Percentiles rank a stretch among this genome's conserved stretches.
These are phyloP conservation scores for Acrossocheilus wenchowensis DNA, from an alignment of 2,797 vertebrate genomes.

Conservation along the genomic window DNA sequence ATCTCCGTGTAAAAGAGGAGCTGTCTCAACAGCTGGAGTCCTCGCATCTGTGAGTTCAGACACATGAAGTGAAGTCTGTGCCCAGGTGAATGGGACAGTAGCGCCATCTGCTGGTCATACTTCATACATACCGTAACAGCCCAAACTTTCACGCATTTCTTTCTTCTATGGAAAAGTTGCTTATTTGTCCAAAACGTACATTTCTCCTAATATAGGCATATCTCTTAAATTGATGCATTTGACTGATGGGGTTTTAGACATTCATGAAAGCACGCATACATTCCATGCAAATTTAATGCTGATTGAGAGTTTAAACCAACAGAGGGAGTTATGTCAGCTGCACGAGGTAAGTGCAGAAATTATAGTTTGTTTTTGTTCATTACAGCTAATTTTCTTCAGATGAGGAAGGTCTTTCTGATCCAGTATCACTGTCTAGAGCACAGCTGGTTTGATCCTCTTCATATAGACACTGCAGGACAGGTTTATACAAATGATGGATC, in stretches of 20 bases:
- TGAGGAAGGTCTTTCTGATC: slow-evolving; percentile 68
- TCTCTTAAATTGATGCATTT: neutral
- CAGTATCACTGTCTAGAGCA: slow-evolving; percentile 55
- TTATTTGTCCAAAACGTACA: neutral
- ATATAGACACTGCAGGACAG: slow-evolving; percentile 60
- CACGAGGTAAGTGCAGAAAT: slow-evolving; percentile 22
- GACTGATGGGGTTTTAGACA: slow-evolving; percentile 32
- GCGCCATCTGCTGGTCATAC: slow-evolving; percentile 35
- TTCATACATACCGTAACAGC: neutral
- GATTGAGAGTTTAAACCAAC: slow-evolving; percentile 32
- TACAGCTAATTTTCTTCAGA: slow-evolving; percentile 77
- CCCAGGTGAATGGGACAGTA: slow-evolving; percentile 20
- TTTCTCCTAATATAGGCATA: neutral
- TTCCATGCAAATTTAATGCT: neutral
- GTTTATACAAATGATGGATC: neutral
- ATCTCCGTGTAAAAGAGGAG: slow-evolving; percentile 70
- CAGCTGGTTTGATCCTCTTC: slow-evolving; percentile 72
- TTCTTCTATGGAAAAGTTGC: neutral
- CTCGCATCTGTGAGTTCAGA: slow-evolving; percentile 63
- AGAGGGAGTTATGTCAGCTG: slow-evolving; percentile 37
- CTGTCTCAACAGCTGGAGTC: slow-evolving; percentile 72
- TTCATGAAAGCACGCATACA: neutral
- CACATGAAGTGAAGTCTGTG: slow-evolving; percentile 63
- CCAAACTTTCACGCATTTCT: neutral
- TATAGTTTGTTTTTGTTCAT: slow-evolving; percentile 59